These are phyloP conservation scores for Halichondria panicea DNA, from an alignment of 37 sponge, comb jelly and placozoan genomes.

Conservation along the genomic window DNA sequence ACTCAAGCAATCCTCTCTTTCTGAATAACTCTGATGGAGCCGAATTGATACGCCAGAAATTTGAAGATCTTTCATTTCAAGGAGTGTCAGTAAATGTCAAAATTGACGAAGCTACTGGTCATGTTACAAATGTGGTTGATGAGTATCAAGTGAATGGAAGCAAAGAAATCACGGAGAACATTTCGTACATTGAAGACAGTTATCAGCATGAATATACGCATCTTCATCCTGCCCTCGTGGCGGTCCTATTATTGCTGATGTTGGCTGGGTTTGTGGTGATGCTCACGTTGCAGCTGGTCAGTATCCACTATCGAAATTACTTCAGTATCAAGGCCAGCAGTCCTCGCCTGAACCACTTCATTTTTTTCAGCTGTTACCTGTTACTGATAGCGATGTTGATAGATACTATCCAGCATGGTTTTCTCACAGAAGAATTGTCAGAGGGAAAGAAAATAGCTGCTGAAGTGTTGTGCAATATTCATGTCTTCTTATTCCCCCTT, in stretches of 20 bases:
- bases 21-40: neutral
- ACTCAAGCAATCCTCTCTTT: neutral
- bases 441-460: neutral
- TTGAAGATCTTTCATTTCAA: neutral
- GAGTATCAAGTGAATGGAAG: neutral
- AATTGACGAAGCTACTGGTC: neutral
- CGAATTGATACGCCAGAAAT: neutral
- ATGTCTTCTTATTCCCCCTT: neutral
- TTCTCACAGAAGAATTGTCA: neutral
- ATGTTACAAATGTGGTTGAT: neutral
- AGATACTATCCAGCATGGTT: neutral
- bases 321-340: neutral
- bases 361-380: slow-evolving; percentile 9
- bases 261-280: neutral
- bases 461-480: neutral
- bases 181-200: neutral
- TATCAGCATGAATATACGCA: neutral
- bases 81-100: slow-evolving; percentile 8
- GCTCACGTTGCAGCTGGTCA: neutral
- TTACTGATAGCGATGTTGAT: neutral
- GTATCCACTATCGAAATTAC: no score
- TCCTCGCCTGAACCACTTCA: slow-evolving; percentile 14
- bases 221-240: neutral
- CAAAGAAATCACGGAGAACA: neutral
- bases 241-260: neutral